A percentile compares a stretch with the other conserved stretches of the same genome.
These are phyloP conservation scores for Podarcis lilfordi DNA, from an alignment of 2,797 vertebrate genomes.

Conservation along the genomic window DNA sequence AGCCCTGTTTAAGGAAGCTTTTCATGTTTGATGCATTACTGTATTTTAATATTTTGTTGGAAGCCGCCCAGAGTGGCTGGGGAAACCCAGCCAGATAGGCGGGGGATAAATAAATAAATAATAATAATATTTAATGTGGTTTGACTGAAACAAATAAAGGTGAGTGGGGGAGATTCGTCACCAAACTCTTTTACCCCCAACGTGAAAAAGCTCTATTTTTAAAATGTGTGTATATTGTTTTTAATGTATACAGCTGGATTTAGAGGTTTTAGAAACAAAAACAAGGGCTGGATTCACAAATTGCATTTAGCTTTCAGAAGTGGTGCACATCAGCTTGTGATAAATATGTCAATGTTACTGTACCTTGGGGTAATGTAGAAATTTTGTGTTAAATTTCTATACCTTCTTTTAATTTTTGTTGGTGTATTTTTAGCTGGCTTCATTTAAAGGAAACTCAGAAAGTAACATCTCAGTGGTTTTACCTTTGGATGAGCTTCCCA, in stretches of 20 bases:
- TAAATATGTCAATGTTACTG: neutral
- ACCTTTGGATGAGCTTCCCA: constrained; percentile 59
- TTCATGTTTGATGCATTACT: too few relatives aligned
- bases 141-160: neutral
- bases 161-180: neutral
- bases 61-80: too few relatives aligned
- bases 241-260: neutral
- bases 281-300: neutral
- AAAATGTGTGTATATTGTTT: neutral
- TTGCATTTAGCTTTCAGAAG: neutral
- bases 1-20: too few relatives aligned
- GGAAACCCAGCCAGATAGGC: too few relatives aligned
- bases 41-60: too few relatives aligned
- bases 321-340: neutral
- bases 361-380: neutral
- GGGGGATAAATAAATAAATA: too few relatives aligned
- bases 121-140: neutral
- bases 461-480: constrained; percentile 47
- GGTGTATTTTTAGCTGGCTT: constrained; percentile 35
- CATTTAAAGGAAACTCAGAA: constrained; percentile 18
- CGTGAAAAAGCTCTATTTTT: neutral
- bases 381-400: neutral
- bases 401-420: constrained; percentile 23
- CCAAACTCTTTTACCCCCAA: neutral
- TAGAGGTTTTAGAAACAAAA: neutral